These are phyloP conservation scores for Onychostruthus taczanowskii DNA, from an alignment of 2,113 vertebrate genomes.

Conservation along the genomic window DNA sequence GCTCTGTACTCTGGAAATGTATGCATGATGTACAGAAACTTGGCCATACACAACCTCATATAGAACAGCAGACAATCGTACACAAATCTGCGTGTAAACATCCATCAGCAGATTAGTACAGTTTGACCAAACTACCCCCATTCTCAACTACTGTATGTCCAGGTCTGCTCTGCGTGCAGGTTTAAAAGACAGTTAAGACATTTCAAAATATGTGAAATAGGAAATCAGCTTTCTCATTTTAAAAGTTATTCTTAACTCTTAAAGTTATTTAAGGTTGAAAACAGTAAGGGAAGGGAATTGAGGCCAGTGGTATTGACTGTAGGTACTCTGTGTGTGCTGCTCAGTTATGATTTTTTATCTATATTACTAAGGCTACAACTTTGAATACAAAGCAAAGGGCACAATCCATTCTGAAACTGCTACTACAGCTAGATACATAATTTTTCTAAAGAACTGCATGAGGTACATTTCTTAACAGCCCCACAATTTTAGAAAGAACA, in stretches of 20 bases:
- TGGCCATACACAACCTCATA: neutral
- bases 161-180: neutral
- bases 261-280: neutral
- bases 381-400: neutral
- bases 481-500: neutral
- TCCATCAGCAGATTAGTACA: neutral
- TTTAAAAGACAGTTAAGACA: neutral
- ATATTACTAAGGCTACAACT: neutral
- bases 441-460: neutral
- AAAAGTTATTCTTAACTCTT: neutral
- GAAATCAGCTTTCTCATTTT: neutral
- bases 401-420: neutral
- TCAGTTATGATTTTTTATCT: neutral
- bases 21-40: neutral
- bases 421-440: neutral
- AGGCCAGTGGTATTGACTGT: neutral
- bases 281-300: neutral
- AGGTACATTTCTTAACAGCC: neutral
- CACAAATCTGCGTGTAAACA: fast-evolving
- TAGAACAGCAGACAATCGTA: neutral
- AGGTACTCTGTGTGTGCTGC: neutral
- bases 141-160: neutral
- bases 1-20: neutral
- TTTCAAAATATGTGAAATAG: neutral
- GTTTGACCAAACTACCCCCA: neutral